Percentiles rank a stretch among this genome's conserved stretches.
phyloP scores from a whole-genome alignment of 2,113 vertebrate species.

The Eleginops maclovinus region DNA sequence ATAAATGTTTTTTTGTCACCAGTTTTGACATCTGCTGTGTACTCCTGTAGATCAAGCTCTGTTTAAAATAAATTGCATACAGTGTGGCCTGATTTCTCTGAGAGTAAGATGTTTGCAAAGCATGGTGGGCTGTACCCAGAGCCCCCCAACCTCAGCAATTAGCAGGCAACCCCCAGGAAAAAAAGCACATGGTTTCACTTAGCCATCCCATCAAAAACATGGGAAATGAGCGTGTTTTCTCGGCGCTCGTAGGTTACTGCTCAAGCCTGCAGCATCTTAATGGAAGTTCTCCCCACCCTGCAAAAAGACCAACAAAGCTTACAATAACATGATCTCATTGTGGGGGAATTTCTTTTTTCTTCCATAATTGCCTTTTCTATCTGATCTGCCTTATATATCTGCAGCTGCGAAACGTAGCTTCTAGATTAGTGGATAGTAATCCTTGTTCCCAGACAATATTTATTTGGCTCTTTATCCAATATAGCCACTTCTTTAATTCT shows the following conservation, averaged over 20 bases:
- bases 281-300: constrained; percentile 32
- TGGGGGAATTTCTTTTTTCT: constrained; percentile 30
- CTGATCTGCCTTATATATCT: constrained; percentile 45
- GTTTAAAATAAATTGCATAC: constrained; percentile 33
- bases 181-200: constrained; percentile 81
- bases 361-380: constrained; percentile 52
- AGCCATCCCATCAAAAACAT: constrained; percentile 67
- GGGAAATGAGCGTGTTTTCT: constrained; percentile 74
- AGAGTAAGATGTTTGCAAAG: constrained; percentile 66
- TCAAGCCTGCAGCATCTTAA: constrained; percentile 45
- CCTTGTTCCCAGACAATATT: constrained; percentile 3
- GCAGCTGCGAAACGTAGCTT: constrained; percentile 39
- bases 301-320: constrained; percentile 55
- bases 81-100: constrained; percentile 60
- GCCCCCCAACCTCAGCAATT: constrained; percentile 70
- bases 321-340: constrained; percentile 66
- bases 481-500: neutral
- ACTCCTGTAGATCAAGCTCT: constrained; percentile 1
- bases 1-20: neutral
- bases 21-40: constrained; percentile 27
- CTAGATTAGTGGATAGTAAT: neutral
- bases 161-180: constrained; percentile 65
- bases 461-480: neutral
- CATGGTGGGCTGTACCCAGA: constrained; percentile 64
- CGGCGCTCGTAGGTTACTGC: constrained; percentile 18